phyloP scores from a whole-genome alignment of 2,113 vertebrate genomes.

The Bucco capensis region DNA sequence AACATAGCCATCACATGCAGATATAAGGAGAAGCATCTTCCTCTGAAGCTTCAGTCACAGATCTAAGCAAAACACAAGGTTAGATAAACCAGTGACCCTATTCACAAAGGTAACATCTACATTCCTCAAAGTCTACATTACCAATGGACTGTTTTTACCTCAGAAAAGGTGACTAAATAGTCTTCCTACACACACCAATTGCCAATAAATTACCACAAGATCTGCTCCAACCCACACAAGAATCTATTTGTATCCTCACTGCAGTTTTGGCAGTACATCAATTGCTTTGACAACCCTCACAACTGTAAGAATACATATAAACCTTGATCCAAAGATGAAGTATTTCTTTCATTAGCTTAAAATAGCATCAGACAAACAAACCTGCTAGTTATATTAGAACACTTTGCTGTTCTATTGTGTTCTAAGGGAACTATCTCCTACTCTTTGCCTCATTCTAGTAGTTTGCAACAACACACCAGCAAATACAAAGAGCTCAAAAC shows the following conservation, averaged over 20 bases:
- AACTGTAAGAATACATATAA: conserved; percentile 33
- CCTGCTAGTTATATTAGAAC: not conserved
- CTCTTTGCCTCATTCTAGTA: not conserved
- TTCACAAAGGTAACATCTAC: not conserved
- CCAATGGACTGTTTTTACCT: not conserved
- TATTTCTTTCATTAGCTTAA: conserved; percentile 33
- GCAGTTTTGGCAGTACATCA: conserved; percentile 57
- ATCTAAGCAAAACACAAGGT: not conserved
- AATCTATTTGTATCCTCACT: conserved; percentile 54
- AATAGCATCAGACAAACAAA: conserved; percentile 38
- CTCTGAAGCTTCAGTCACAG: not conserved
- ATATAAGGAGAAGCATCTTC: not conserved
- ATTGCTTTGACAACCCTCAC: conserved; percentile 53
- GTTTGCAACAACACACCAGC: not conserved
- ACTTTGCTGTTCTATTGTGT: not conserved
- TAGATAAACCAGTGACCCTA: not conserved
- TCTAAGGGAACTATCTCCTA: not conserved
- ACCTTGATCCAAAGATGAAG: conserved; percentile 34
- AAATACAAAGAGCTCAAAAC: not conserved
- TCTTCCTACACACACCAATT: conserved; percentile 39
- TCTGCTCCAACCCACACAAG: conserved; percentile 28
- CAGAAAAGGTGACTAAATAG: conserved; percentile 12
- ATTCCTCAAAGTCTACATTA: not conserved
- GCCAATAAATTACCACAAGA: conserved; percentile 39
- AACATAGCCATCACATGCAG: fast-evolving